Evolutionary conservation across 53 echinoderm and acorn worm species (phyloP), one percentile per base, ranked within the genome.

Genomic region (Zoroaster sp.): DNA sequence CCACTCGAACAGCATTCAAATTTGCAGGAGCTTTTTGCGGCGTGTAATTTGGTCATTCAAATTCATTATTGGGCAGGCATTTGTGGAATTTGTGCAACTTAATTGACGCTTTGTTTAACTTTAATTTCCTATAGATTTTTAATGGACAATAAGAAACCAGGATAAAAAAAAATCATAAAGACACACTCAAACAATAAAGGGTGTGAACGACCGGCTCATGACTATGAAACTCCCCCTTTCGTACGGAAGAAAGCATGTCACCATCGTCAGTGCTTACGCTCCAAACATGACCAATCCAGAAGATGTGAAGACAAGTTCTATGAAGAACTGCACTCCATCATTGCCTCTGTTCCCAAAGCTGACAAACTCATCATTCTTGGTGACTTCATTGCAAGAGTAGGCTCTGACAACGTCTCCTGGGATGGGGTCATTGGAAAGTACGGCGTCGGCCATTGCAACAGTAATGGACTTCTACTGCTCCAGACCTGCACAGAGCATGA

Each of bases 281-380:
- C 90, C 90, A 89, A 70, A 1, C n/a, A 51, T 81, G 90, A 89
- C 72, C 53, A 80, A 80, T 35, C 51, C 80, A 11, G 67, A 55
- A 4, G 89, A 89, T 13, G 13, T 47, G 42, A 86, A 89, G 41
- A 80, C 20, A 81, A 70, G 40, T 71, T 86, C 73, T 36, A 75
- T 35, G 36, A 53, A 31, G 76, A 55, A 8, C 40, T 88, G 3
- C 2, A 31, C 10, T 21, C 66, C 15, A 40, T 78, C 69, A 81
- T 80, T 37, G 32, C 33, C 44, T 20, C 11, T 17, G 39, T 72
- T 14, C 80, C 51, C 31, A 67, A 36, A 20, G 20, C 32, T 6
- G 89, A 89, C 23, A 89, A 46, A 69, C 81, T 80, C 49, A 31
- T 89, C 54, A 52, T 81, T 23, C 73, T 81, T 4, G 83, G 44